These are phyloP conservation scores for Syngnathus typhle DNA, from an alignment of 2,113 vertebrate genomes.

Conservation along the genomic window DNA sequence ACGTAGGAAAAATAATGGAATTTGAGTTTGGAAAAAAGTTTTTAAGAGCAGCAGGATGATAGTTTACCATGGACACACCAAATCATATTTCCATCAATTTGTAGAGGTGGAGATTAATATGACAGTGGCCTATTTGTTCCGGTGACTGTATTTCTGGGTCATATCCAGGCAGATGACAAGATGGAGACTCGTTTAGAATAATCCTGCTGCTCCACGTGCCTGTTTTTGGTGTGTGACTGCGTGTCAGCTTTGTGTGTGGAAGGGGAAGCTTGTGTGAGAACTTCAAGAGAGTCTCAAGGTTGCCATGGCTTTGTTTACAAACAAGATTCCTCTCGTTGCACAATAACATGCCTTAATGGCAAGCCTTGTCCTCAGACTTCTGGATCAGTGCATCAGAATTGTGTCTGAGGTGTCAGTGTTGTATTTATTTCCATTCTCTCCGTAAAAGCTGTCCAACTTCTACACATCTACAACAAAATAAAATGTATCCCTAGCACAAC, in stretches of 20 bases:
- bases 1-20: not conserved
- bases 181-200: slow-evolving; percentile 54
- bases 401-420: slow-evolving; percentile 25
- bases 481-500: not conserved
- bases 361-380: slow-evolving; percentile 55
- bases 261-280: slow-evolving; percentile 29
- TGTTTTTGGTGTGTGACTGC: slow-evolving; percentile 3
- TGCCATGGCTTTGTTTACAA: slow-evolving; percentile 71
- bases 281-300: slow-evolving; percentile 44
- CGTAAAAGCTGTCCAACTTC: too few relatives aligned
- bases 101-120: slow-evolving; percentile 64
- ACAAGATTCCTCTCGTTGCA: slow-evolving; percentile 60
- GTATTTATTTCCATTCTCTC: not conserved
- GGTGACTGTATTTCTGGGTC: slow-evolving; percentile 73
- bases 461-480: not conserved
- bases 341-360: slow-evolving; percentile 65
- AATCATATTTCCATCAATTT: slow-evolving; percentile 63
- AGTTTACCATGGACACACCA: slow-evolving; percentile 26
- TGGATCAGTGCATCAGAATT: slow-evolving; percentile 51
- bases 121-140: slow-evolving; percentile 68
- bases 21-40: not conserved
- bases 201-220: slow-evolving; percentile 16
- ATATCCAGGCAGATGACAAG: slow-evolving; percentile 67
- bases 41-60: not conserved
- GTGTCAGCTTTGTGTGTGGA: slow-evolving; percentile 21